phyloP scores from a whole-genome alignment of 2,113 vertebrate genomes.

The Eolophus roseicapilla region DNA sequence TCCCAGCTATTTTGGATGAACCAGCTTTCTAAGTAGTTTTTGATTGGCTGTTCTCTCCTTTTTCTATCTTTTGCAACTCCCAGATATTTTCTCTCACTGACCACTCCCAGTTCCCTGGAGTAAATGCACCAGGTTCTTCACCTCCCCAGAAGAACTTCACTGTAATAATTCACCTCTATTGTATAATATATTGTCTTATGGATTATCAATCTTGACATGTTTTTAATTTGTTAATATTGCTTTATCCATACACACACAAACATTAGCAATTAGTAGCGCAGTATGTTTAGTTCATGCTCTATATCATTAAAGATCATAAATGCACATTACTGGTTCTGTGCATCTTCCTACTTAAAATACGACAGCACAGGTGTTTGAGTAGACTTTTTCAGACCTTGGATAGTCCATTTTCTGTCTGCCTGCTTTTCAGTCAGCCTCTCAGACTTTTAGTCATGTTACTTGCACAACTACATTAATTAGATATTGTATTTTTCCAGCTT shows the following conservation, averaged over 20 bases:
- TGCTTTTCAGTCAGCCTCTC: background rate
- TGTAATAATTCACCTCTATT: background rate
- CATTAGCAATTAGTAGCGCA: background rate
- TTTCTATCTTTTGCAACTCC: accelerated
- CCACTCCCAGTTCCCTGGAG: background rate
- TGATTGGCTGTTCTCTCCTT: background rate
- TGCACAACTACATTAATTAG: slow-evolving; percentile 14
- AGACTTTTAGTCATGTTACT: background rate
- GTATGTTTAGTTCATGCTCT: background rate
- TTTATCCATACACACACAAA: background rate
- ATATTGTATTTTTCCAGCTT: background rate
- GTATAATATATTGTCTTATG: background rate
- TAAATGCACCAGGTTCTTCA: background rate
- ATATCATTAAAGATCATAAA: background rate
- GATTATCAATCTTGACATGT: background rate
- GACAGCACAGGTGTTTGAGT: background rate
- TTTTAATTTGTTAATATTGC: background rate
- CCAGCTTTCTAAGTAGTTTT: background rate
- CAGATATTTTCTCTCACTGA: background rate
- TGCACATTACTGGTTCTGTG: background rate
- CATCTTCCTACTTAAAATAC: background rate
- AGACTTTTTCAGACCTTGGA: background rate
- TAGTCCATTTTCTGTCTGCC: background rate
- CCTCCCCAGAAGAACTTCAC: background rate
- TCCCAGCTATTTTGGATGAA: background rate